phyloP scores from a whole-genome alignment of 2,797 vertebrate genomes.

The Pempheris klunzingeri region DNA sequence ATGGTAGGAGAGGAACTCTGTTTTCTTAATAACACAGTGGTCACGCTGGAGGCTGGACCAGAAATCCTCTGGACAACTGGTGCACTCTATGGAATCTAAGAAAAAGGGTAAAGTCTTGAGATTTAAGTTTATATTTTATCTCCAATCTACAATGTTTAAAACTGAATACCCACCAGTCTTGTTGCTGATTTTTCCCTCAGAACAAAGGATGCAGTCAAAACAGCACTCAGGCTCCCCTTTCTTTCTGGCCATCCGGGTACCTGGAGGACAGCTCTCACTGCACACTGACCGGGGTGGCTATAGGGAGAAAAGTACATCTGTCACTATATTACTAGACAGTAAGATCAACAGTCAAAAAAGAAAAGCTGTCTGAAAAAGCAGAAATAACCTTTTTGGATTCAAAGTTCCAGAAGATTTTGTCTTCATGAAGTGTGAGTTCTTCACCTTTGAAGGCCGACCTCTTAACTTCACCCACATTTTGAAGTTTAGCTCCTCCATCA shows the following conservation, averaged over 20 bases:
- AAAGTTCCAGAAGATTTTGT: slow-evolving; percentile 81
- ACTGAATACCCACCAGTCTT: slow-evolving; percentile 64
- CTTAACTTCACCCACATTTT: slow-evolving; percentile 74
- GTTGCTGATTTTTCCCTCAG: slow-evolving; percentile 81
- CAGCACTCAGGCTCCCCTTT: slow-evolving; percentile 80
- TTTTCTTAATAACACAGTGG: slow-evolving; percentile 67
- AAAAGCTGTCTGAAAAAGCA: background rate
- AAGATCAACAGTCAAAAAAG: too few relatives aligned
- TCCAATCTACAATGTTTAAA: background rate
- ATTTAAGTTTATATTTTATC: background rate
- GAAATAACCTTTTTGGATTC: slow-evolving; percentile 55
- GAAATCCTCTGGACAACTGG: slow-evolving; percentile 54
- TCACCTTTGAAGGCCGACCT: slow-evolving; percentile 48
- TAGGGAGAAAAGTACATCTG: background rate
- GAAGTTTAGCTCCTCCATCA: slow-evolving; percentile 64
- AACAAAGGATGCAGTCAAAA: slow-evolving; percentile 81
- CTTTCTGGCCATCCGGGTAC: slow-evolving; percentile 72
- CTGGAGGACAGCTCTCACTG: slow-evolving; percentile 79
- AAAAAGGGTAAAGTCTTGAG: background rate
- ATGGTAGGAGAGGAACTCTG: slow-evolving; percentile 72
- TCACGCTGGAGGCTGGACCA: slow-evolving; percentile 53
- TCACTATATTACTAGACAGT: too few relatives aligned
- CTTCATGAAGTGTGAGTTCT: slow-evolving; percentile 69
- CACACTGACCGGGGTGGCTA: slow-evolving; percentile 81
- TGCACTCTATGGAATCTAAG: slow-evolving; percentile 74